A percentile compares a stretch with the other conserved stretches of the same genome.
These are phyloP conservation scores for Toxotes chatareus DNA, from an alignment of 2,113 vertebrate genomes.

Conservation along the genomic window DNA sequence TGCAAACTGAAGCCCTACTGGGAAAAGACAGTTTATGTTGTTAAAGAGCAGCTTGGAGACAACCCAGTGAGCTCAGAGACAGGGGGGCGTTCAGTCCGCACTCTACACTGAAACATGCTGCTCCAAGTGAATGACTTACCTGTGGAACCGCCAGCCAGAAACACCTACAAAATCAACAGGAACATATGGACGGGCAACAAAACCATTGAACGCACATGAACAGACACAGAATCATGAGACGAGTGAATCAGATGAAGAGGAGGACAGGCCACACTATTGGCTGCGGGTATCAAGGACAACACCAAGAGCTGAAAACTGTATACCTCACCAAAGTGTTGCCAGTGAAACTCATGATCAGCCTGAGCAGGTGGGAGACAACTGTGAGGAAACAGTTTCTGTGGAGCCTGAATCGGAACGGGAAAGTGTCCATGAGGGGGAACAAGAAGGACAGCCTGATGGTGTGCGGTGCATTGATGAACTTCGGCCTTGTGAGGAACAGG, in stretches of 20 bases:
- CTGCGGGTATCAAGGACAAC: not conserved
- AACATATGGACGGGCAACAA: too few relatives aligned
- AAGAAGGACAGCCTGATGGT: not conserved
- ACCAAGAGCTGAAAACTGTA: not conserved
- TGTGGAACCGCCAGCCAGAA: too few relatives aligned
- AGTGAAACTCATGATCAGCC: not conserved
- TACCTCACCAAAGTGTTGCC: not conserved
- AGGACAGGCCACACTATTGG: not conserved
- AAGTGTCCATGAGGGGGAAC: not conserved
- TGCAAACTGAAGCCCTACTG: too few relatives aligned
- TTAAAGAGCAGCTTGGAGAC: too few relatives aligned
- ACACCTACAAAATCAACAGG: too few relatives aligned
- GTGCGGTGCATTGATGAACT: not conserved
- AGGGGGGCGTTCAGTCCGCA: too few relatives aligned
- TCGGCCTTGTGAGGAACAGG: not conserved
- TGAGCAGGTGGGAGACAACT: not conserved
- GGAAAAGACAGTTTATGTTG: too few relatives aligned
- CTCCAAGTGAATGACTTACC: too few relatives aligned
- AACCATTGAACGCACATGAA: too few relatives aligned
- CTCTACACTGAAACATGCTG: too few relatives aligned
- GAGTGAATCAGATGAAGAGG: not conserved
- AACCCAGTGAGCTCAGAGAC: too few relatives aligned
- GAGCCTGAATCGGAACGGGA: not conserved
- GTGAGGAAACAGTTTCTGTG: not conserved
- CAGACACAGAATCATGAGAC: not conserved